These are phyloP conservation scores for Myoxocephalus aenaeus DNA, from an alignment of 2,797 vertebrate genomes.

Conservation along the genomic window DNA sequence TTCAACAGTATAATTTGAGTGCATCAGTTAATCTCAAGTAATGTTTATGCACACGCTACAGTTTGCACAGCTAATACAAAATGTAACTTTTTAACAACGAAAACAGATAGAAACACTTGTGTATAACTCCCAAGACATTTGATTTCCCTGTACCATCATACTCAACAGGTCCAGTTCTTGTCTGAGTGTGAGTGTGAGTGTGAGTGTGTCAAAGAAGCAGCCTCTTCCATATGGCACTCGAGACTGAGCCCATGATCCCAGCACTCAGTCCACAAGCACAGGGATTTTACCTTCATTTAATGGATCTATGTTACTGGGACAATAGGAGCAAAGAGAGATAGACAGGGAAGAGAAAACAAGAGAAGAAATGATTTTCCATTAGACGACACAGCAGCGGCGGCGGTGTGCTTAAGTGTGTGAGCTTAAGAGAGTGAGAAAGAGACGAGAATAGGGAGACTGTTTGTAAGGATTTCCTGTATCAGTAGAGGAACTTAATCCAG, in stretches of 20 bases:
- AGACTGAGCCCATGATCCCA: constrained; percentile 62
- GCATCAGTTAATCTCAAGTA: neutral
- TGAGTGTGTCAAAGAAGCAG: constrained; percentile 29
- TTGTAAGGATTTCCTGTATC: constrained; percentile 60
- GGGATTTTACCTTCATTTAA: constrained; percentile 62
- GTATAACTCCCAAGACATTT: neutral
- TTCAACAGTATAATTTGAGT: neutral
- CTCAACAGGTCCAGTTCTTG: constrained; percentile 22
- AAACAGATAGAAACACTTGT: constrained; percentile 20
- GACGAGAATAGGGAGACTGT: constrained; percentile 22
- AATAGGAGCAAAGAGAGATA: constrained; percentile 9
- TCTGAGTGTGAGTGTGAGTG: neutral
- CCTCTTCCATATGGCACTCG: constrained; percentile 47
- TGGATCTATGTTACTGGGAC: constrained; percentile 59
- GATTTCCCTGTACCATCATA: neutral
- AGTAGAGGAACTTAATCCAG: constrained; percentile 59
- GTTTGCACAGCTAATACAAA: neutral
- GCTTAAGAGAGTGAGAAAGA: constrained; percentile 36
- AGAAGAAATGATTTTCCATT: constrained; percentile 30
- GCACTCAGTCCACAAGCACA: constrained; percentile 53
- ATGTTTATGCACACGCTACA: neutral
- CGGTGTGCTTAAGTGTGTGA: constrained; percentile 18
- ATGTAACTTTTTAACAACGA: neutral
- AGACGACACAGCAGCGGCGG: neutral
- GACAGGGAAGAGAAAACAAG: neutral